Conservation (phyloP, 2,113 vertebrate species). For the Rissa tridactyla region DNA sequence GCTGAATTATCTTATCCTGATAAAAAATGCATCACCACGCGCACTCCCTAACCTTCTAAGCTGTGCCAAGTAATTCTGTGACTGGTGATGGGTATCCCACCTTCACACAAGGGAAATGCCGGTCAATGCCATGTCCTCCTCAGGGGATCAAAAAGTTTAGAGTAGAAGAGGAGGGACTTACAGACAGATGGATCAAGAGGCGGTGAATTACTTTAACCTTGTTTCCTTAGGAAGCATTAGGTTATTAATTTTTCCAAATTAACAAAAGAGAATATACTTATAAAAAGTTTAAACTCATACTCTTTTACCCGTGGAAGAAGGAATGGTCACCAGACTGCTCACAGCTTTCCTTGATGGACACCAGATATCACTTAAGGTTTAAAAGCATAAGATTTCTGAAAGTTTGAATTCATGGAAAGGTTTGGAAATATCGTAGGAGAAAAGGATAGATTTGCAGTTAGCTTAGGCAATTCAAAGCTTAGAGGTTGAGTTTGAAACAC, state of each 20-base stretch:
- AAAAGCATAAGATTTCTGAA: not conserved
- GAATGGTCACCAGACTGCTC: not conserved
- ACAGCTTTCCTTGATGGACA: not conserved
- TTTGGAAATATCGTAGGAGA: not conserved
- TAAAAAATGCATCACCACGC: not conserved
- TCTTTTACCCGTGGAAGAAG: not conserved
- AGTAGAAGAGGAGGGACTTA: not conserved
- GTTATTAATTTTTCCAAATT: not conserved
- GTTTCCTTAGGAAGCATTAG: not conserved
- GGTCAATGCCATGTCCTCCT: not conserved
- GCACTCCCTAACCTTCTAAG: not conserved
- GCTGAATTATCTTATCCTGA: not conserved
- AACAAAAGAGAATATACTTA: not conserved
- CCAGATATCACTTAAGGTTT: not conserved
- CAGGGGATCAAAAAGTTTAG: not conserved
- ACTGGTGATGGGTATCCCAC: not conserved
- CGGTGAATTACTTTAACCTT: not conserved
- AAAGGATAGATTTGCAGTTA: not conserved
- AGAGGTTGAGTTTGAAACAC: not conserved
- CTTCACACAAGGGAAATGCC: not conserved
- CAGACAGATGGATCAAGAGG: not conserved
- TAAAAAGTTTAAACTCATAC: not conserved
- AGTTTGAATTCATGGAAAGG: not conserved
- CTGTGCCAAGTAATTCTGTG: not conserved
- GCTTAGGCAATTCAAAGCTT: not conserved